Evolutionary conservation across 2,797 vertebrate genomes (phyloP).

Genomic region (Silurus aristotelis): DNA sequence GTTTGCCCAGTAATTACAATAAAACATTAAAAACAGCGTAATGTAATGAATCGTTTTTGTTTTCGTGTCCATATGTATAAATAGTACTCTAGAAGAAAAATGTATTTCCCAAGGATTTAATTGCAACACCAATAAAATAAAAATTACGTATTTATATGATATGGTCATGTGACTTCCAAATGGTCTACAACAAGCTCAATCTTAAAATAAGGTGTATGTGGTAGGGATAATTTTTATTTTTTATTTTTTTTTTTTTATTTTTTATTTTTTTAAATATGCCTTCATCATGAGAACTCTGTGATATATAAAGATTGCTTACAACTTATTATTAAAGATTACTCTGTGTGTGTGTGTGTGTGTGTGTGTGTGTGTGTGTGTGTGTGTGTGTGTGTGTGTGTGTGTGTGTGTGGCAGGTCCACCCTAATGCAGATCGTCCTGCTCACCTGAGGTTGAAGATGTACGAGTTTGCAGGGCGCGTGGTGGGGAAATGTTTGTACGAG

Average conservation of each 20-base stretch:
- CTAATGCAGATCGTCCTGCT: constrained; percentile 87
- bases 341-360: no score
- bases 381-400: not conserved
- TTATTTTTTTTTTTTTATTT: no score
- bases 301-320: not conserved
- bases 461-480: constrained; percentile 93
- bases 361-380: no score
- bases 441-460: constrained; percentile 91
- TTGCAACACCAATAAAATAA: not conserved
- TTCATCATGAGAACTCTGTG: not conserved
- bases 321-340: no score
- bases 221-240: no score
- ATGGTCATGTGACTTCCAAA: not conserved
- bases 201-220: not conserved
- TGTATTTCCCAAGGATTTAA: not conserved
- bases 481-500: constrained; percentile 97
- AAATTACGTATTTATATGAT: not conserved
- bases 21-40: no score
- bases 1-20: no score
- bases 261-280: no score
- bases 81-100: not conserved
- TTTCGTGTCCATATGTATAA: not conserved
- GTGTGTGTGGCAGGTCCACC: constrained; percentile 83
- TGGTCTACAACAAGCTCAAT: not conserved
- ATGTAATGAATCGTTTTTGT: not conserved